phyloP scores from a whole-genome alignment of 2,113 vertebrate species.

The Polyodon spathula region DNA sequence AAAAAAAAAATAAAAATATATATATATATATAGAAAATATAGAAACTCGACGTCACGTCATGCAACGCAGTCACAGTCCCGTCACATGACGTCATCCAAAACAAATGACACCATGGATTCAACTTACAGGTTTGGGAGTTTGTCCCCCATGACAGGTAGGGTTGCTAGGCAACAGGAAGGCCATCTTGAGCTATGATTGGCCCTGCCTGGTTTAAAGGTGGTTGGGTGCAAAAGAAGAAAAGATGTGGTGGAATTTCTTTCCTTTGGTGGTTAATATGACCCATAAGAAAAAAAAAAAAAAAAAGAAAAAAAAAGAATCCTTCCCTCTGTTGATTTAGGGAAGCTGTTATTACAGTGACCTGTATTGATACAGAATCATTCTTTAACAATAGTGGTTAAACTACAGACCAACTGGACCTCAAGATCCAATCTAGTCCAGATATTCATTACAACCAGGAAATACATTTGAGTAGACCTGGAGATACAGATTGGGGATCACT shows the following conservation, averaged over 20 bases:
- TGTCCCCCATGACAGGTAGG: slow-evolving; percentile 52
- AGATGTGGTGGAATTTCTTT: slow-evolving; percentile 52
- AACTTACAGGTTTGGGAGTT: slow-evolving; percentile 67
- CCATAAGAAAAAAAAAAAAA: too few species aligned
- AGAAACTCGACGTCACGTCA: slow-evolving; percentile 60
- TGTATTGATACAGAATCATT: too few species aligned
- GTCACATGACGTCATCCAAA: slow-evolving; percentile 68
- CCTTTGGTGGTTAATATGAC: too few species aligned
- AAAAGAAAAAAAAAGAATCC: too few species aligned
- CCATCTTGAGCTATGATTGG: slow-evolving; percentile 65
- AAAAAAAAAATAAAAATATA: slow-evolving; percentile 46
- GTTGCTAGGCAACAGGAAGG: slow-evolving; percentile 57
- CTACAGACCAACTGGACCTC: too few species aligned
- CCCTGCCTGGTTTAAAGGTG: slow-evolving; percentile 60
- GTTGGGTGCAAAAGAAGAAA: slow-evolving; percentile 60
- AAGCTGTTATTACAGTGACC: too few species aligned
- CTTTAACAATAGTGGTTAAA: too few species aligned
- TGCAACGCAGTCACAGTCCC: slow-evolving; percentile 68
- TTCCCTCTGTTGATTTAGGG: too few species aligned
- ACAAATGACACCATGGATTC: slow-evolving; percentile 64
- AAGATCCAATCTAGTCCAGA: too few species aligned
- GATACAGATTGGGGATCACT: too few species aligned
- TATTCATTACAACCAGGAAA: too few species aligned
- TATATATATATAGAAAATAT: slow-evolving; percentile 29
- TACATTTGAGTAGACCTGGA: too few species aligned